phyloP scores from a whole-genome alignment of 2,113 vertebrate species.

The Peromyscus polionotus region DNA sequence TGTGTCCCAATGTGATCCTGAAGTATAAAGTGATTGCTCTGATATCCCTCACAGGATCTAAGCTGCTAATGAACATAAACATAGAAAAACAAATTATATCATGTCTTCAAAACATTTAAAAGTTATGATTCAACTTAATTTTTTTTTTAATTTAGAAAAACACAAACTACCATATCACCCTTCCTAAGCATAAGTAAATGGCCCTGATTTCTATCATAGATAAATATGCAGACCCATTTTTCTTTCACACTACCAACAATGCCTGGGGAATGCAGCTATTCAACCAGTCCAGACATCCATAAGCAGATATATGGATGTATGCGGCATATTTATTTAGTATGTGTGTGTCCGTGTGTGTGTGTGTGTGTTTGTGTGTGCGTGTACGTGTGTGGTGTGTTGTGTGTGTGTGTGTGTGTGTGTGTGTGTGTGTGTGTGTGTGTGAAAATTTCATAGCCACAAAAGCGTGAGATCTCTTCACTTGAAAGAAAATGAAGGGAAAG shows the following conservation, averaged over 20 bases:
- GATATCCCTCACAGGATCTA: not conserved
- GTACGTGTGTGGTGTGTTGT: no score
- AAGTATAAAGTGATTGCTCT: not conserved
- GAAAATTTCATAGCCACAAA: not conserved
- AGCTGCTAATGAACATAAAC: not conserved
- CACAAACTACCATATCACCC: no score
- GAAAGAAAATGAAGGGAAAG: not conserved
- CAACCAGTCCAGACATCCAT: not conserved
- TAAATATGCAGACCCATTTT: not conserved
- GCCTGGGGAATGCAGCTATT: not conserved
- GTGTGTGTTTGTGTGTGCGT: no score
- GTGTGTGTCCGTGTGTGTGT: no score
- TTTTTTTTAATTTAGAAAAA: not conserved
- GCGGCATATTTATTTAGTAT: not conserved
- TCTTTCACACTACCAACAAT: not conserved
- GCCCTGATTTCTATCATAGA: not conserved
- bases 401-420: no score
- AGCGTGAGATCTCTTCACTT: fast-evolving
- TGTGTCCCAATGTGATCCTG: not conserved
- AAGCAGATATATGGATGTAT: not conserved
- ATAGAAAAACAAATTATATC: not conserved
- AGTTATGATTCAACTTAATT: fast-evolving
- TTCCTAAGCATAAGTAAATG: not conserved
- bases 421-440: no score
- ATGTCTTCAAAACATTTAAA: not conserved